Conservation (phyloP, 1,140 invertebrate genomes). For the Drosophila pruinosa region DNA sequence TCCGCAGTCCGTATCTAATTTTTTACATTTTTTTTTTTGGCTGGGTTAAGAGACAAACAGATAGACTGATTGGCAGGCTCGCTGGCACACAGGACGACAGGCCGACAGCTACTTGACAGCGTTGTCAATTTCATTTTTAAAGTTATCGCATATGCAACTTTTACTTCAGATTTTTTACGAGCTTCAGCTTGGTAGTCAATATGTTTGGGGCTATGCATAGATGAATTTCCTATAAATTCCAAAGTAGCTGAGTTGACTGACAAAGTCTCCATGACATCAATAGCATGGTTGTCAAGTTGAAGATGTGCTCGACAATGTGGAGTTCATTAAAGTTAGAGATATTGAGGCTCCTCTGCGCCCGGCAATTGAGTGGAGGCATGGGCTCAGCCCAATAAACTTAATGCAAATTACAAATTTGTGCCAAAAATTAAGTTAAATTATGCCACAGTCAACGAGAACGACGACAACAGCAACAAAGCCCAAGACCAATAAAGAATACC, state of each 20-base stretch:
- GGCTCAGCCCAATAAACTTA: conserved; percentile 62
- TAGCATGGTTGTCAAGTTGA: conserved; percentile 27
- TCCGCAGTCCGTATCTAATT: conserved; percentile 48
- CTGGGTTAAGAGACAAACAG: conserved; percentile 10
- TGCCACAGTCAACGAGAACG: conserved; percentile 51
- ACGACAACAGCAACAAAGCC: not conserved
- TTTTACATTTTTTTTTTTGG: conserved; percentile 30
- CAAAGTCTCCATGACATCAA: not conserved
- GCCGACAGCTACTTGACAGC: conserved; percentile 61
- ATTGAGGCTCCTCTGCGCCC: not conserved
- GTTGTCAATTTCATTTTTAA: conserved; percentile 73
- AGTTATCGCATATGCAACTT: conserved; percentile 69
- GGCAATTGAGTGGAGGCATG: not conserved
- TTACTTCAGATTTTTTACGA: conserved; percentile 32
- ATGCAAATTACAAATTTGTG: conserved; percentile 77
- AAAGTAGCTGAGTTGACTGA: conserved; percentile 1
- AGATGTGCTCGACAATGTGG: conserved; percentile 4
- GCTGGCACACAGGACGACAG: not conserved
- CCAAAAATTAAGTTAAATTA: conserved; percentile 80
- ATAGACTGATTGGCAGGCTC: conserved; percentile 4
- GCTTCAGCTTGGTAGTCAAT: conserved; percentile 20
- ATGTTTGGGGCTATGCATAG: conserved; percentile 37
- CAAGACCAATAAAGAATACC: conserved; percentile 58
- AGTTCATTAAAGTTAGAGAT: conserved; percentile 33
- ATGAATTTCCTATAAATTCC: conserved; percentile 48